Percentiles rank a stretch among this genome's conserved stretches.
Conservation (phyloP, 2,113 vertebrate genomes). For the Ardeotis arabs region DNA sequence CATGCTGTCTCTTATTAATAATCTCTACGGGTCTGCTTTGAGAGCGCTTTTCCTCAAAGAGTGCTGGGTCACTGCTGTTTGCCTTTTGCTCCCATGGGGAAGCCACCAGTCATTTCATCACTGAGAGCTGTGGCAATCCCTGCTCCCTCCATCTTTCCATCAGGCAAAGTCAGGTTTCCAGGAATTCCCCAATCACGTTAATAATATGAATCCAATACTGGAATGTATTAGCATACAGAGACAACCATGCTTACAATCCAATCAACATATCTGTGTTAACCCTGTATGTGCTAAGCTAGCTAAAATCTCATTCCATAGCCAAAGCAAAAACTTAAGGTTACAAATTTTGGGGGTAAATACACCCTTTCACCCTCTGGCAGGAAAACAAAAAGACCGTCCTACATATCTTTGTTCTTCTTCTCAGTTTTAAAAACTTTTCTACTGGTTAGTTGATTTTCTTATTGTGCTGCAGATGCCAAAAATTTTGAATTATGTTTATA, state of each 20-base stretch:
- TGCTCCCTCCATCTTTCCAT: slow-evolving; percentile 38
- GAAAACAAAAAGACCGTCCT: neutral
- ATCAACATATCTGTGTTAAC: neutral
- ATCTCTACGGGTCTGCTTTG: slow-evolving; percentile 20
- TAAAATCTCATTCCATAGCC: neutral
- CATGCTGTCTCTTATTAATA: slow-evolving; percentile 25
- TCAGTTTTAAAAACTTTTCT: neutral
- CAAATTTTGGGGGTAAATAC: neutral
- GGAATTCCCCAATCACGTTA: slow-evolving; percentile 28
- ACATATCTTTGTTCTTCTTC: neutral
- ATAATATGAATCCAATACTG: neutral
- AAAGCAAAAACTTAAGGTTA: neutral
- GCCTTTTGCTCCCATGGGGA: slow-evolving; percentile 51
- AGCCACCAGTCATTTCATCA: slow-evolving; percentile 37
- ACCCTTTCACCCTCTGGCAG: neutral
- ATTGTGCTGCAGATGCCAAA: neutral
- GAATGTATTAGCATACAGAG: neutral
- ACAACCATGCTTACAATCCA: neutral
- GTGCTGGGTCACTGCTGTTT: slow-evolving; percentile 64
- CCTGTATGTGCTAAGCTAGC: neutral
- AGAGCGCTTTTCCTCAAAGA: slow-evolving; percentile 23
- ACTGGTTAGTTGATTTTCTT: neutral
- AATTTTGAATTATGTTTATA: neutral
- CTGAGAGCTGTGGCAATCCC: slow-evolving; percentile 38
- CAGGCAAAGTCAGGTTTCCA: slow-evolving; percentile 46